A percentile compares a stretch with the other conserved stretches of the same genome.
These are phyloP conservation scores for Pomatostomus ruficeps DNA, from an alignment of 2,113 vertebrate species.

Conservation along the genomic window DNA sequence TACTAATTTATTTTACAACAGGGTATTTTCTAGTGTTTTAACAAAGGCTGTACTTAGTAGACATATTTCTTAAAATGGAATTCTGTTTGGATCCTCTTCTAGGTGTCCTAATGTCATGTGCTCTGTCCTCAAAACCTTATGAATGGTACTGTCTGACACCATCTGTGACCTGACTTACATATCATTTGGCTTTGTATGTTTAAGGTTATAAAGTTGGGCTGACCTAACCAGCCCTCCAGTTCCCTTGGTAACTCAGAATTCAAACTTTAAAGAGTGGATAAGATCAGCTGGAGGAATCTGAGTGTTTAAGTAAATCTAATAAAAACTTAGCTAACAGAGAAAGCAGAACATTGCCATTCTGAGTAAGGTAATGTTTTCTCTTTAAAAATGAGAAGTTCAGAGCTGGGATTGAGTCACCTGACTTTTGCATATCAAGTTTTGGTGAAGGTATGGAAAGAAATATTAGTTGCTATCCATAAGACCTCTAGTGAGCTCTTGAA, in stretches of 20 bases:
- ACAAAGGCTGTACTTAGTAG: not conserved
- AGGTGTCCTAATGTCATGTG: not conserved
- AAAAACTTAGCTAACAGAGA: not conserved
- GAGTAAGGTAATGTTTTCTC: not conserved
- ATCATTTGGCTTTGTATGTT: not conserved
- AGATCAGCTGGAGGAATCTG: not conserved
- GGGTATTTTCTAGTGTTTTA: not conserved
- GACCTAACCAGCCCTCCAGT: not conserved
- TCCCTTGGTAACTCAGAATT: not conserved
- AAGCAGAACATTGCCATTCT: not conserved
- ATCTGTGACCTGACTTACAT: not conserved
- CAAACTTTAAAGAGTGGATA: not conserved
- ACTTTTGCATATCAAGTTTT: not conserved
- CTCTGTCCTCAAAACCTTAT: not conserved
- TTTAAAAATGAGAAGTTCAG: not conserved
- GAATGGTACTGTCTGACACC: not conserved
- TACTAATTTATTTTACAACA: not conserved
- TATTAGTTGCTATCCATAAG: not conserved
- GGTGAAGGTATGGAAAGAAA: not conserved
- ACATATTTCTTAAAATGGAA: not conserved
- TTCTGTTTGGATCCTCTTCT: not conserved
- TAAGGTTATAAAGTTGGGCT: not conserved
- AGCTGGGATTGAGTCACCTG: not conserved
- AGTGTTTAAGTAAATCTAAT: not conserved
- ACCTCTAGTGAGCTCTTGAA: not conserved